These are phyloP conservation scores for Tetrax tetrax DNA, from an alignment of 2,113 vertebrate genomes.

Conservation along the genomic window DNA sequence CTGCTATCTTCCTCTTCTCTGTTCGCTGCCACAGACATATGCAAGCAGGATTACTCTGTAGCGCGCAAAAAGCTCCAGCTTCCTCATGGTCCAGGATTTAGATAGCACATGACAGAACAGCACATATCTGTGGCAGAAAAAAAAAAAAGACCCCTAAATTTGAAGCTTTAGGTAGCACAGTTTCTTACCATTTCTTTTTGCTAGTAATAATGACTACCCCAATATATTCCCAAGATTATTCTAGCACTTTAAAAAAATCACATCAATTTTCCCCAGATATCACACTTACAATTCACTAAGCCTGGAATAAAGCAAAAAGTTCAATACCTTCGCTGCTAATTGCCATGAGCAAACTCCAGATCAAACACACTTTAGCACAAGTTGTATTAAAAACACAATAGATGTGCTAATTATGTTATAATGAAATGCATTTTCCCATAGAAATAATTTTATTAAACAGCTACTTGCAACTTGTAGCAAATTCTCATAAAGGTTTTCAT, in stretches of 20 bases:
- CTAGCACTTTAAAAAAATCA: neutral
- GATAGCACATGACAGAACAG: neutral
- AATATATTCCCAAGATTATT: neutral
- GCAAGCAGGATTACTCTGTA: neutral
- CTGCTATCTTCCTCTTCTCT: neutral
- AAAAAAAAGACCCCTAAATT: neutral
- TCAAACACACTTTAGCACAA: conserved; percentile 34
- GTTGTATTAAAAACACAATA: conserved; percentile 54
- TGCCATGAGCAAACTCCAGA: conserved; percentile 38
- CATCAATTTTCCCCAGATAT: neutral
- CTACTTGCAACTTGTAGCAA: conserved; percentile 21
- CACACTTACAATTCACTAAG: neutral
- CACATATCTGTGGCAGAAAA: neutral
- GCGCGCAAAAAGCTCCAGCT: neutral
- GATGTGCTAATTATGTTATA: conserved; percentile 52
- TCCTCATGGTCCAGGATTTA: neutral
- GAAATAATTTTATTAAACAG: conserved; percentile 54
- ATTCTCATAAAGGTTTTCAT: conserved; percentile 41
- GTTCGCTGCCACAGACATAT: neutral
- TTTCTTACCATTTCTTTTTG: neutral
- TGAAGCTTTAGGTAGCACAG: neutral
- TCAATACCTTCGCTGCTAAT: conserved; percentile 10
- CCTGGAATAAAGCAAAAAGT: conserved; percentile 2
- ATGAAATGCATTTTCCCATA: conserved; percentile 52
- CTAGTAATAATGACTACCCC: neutral